Evolutionary conservation across 2,888 invertebrate genomes (phyloP), one percentile per base, ranked within the genome.

Genomic region (Charanyca ferruginea): DNA sequence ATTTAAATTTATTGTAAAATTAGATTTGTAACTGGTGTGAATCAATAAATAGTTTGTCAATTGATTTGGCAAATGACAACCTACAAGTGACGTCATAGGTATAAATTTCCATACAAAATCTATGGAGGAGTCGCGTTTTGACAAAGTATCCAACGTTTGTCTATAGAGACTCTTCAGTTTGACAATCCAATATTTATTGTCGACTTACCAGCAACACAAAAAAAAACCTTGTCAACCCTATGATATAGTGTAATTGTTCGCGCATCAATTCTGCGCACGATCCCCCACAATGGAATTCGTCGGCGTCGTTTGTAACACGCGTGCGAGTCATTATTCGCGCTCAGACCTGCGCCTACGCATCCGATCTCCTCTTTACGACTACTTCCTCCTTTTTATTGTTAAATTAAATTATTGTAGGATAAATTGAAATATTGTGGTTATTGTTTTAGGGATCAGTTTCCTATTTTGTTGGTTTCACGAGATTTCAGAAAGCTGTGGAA

Each of bases 321-420:
- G 86, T 85, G 89, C 86, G 81, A 86, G 67, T 77, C 83, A 87
- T 88, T 90, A 89, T 86, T 86, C 86, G 83, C 85, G 77, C 87
- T 83, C 79, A 69, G 76, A 79, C 77, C 77, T 78, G 77, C 80
- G 77, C 84, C 79, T 71, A 81, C 84, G 80, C 78, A 70, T 69
- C 72, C 70, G 69, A 79, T 77, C 73, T 68, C 73, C 74, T 49
- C 74, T 76, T 71, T 51, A 80, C 49, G 53, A 69, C 69, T 62
- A 80, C 79, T 78, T 73, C 74, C 77, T 59, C 73, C 62, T 72
- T 73, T 75, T 73, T 79, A 73, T 69, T 51, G 51, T 58, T 32
- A 67, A 66, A 71, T 73, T 70, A 55, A 55, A 60, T 73, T 57
- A 57, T 70, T 55, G 20, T 18, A 44, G 53, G 13, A 42, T 76